Percentiles rank a stretch among this genome's conserved stretches.
These are phyloP conservation scores for Orchestes rusci DNA, from an alignment of 2,888 invertebrate genomes.

Conservation along the genomic window DNA sequence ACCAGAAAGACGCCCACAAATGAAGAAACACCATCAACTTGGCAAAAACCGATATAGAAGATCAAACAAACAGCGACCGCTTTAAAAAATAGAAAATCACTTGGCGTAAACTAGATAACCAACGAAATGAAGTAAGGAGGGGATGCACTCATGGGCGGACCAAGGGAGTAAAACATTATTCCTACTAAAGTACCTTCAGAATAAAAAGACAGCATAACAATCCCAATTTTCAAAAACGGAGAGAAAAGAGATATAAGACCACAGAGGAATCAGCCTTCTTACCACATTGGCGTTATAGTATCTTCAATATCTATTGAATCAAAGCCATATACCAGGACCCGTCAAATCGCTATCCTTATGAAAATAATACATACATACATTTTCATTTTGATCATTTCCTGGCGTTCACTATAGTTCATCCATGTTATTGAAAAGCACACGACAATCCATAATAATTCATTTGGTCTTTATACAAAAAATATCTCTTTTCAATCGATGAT, in stretches of 20 bases:
- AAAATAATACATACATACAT: too few species aligned
- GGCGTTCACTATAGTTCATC: too few species aligned
- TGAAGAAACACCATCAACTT: background rate
- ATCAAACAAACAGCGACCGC: constrained; percentile 1
- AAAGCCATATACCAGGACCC: too few species aligned
- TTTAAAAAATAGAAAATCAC: constrained; percentile 6
- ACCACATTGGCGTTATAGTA: background rate
- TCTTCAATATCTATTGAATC: too few species aligned
- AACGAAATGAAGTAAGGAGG: constrained; percentile 1
- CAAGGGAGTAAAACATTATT: background rate
- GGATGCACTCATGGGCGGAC: background rate
- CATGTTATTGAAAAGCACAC: too few species aligned
- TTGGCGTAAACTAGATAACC: background rate
- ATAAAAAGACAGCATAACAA: background rate
- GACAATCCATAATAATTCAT: too few species aligned
- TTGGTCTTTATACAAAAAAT: too few species aligned
- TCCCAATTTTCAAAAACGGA: background rate
- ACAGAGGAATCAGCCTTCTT: constrained; percentile 1
- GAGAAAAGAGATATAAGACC: background rate
- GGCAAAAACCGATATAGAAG: constrained; percentile 1
- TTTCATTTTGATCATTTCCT: too few species aligned
- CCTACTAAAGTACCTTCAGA: background rate
- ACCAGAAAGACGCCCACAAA: background rate
- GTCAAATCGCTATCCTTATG: too few species aligned
- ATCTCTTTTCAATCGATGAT: too few species aligned